Conservation (phyloP, 2,797 vertebrate genomes). For the Mus spretus region DNA sequence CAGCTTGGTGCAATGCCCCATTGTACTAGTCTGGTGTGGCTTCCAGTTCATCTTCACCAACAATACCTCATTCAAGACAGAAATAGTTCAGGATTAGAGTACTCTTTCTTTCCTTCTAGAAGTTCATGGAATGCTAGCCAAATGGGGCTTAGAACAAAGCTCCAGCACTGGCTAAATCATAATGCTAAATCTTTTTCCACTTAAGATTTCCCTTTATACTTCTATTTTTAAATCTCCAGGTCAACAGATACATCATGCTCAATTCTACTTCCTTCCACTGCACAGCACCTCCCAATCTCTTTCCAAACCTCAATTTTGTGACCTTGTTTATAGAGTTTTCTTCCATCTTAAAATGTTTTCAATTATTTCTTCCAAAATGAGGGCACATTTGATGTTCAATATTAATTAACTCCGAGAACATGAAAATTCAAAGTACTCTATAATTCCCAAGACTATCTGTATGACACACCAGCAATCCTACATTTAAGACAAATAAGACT, state of each 20-base stretch:
- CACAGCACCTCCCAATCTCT: neutral
- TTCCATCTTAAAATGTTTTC: neutral
- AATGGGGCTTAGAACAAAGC: neutral
- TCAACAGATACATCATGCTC: neutral
- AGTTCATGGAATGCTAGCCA: neutral
- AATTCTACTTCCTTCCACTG: neutral
- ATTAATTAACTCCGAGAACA: neutral
- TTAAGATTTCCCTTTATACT: neutral
- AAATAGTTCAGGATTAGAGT: neutral
- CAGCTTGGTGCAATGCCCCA: neutral
- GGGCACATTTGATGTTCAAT: neutral
- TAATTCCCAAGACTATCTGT: neutral
- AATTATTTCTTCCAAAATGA: slow-evolving; percentile 50
- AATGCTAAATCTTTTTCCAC: neutral
- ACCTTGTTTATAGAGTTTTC: neutral
- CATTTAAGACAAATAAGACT: neutral
- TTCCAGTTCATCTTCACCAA: neutral
- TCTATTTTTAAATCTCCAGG: neutral
- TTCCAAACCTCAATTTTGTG: slow-evolving; percentile 31
- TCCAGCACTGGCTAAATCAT: neutral
- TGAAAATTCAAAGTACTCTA: neutral
- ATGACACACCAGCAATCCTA: neutral
- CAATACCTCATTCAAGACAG: neutral
- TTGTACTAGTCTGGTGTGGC: neutral
- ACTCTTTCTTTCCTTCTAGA: neutral